Evolutionary conservation across 2,113 vertebrate species (phyloP).

Genomic region (Falco punctatus): DNA sequence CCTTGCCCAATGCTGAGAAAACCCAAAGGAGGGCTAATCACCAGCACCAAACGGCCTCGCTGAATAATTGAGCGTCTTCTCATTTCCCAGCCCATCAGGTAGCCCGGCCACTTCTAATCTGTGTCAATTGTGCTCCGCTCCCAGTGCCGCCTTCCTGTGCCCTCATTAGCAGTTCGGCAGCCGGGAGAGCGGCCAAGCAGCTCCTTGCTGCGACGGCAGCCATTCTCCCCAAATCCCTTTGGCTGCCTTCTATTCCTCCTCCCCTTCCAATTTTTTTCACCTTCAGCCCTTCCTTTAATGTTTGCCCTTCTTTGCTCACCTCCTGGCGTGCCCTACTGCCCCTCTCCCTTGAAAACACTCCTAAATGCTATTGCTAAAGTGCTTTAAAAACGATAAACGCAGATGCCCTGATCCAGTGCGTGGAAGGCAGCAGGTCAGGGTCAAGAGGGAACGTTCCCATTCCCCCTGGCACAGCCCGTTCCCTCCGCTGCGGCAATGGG

Average conservation of each 20-base stretch:
- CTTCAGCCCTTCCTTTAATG: background rate
- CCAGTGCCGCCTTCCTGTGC: background rate
- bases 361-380: background rate
- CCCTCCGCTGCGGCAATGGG: background rate
- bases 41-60: rapidly evolving
- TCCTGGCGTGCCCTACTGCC: background rate
- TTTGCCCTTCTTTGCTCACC: background rate
- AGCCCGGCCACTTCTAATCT: background rate
- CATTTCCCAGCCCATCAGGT: background rate
- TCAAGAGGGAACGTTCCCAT: background rate
- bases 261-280: background rate
- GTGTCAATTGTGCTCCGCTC: background rate
- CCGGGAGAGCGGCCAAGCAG: rapidly evolving
- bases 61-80: background rate
- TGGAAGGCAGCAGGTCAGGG: background rate
- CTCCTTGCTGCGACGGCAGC: background rate
- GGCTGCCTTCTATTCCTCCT: background rate
- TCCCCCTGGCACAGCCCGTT: background rate
- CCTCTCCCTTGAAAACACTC: background rate
- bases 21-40: background rate
- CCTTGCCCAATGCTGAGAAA: background rate
- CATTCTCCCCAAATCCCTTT: background rate
- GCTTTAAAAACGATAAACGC: background rate
- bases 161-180: rapidly evolving
- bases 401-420: too few species aligned